Base-by-base conservation (phyloP, 1,140 invertebrate genomes). In the Drosophila kikkawai region DNA sequence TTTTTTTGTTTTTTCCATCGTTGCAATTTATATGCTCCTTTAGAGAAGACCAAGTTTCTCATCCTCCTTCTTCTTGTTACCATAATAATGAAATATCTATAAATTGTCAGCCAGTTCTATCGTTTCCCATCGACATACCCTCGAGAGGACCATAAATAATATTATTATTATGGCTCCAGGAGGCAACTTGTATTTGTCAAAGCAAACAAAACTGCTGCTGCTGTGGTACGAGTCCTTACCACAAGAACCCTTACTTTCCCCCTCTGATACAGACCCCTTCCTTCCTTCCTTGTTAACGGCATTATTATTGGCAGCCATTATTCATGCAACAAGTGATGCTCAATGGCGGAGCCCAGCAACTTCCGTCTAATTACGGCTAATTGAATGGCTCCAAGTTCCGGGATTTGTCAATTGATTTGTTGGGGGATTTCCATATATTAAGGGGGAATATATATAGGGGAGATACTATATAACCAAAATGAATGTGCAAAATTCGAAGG, bases 101-200 rank as follows among this genome's bases (percentile, higher is more conserved):
- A 64, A 68, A 79, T 82, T 79, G 59, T 63, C 48, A 60, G 36
- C 69, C 57, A 70, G 39, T 73, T 68, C 51, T 45, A 50, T 78
- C 56, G 75, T 42, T 64, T 70, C 34, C 29, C 68, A 34, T 34
- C 36, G 53, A 44, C 22, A 37, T 36, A 42, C 39, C 51, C 65
- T 22, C 47, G 44, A 58, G 42, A 58, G 70, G 56, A 74, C 65
- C 75, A 88, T 88, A 90, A 88, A 91, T 88, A 91, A 88, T 88
- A 85, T 85, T 85, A 85, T 91, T 85, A 91, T 90, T 88, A 84
- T 88, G 85, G 70, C 71, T 75, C 74, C 82, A 84, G 84, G 75
- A 64, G 88, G 83, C 75, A 85, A 85, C 78, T 85, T 71, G 74
- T 85, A 83, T 88, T 87, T 90, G 84, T 90, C 85, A 87, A 78